Base-by-base conservation (phyloP, 2,797 vertebrate genomes). In the Catostomus latipinnis region DNA sequence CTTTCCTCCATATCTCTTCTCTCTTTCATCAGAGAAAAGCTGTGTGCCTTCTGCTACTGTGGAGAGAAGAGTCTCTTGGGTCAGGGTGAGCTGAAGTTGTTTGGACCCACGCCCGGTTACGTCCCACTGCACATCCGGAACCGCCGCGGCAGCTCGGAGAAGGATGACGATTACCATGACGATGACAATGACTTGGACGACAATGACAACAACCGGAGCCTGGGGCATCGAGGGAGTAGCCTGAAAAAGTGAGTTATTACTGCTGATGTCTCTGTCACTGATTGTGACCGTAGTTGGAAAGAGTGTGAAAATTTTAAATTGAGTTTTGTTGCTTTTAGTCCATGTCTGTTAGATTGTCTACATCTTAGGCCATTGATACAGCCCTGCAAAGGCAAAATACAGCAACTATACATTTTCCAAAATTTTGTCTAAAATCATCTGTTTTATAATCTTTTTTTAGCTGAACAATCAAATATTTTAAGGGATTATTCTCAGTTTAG, bases 21-120 rank as follows among this genome's bases (percentile, higher is more conserved):
- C 34, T 49, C 43, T 58, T 60, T 58, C 50, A 34, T 74, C 43
- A 91, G 91, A 86, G 94, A 97, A 90, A 96, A 96, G 93, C 96
- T 96, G 90, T 99, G 98, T 90, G 97, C 97, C 90, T 99, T 99
- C 91, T 99, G 98, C 93, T 96, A 96, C 91, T 95, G 94, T 87
- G 96, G 96, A 60, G 95, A 96, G 65, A 90, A 94, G 68, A 96
- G 96, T 90, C 93, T 95, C 22, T 92, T 98, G 90, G 98, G 97
- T 80, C 97, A 98, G 93, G 98, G 97, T 71, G 96, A 95, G 80
- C 91, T 99, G 85, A 96, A 95, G 86, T 94, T 95, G 72, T 99
- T 97, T 49, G 92, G 95, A 82, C 96, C 96, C 4, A 97, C 97
- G 1, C 96, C 96, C 6, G 97, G 95, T 80, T 96, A 96, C 83